These are phyloP conservation scores for Sanderia malayensis DNA, from an alignment of 30 jellyfish, hydroid and myxozoan genomes.

Conservation along the genomic window DNA sequence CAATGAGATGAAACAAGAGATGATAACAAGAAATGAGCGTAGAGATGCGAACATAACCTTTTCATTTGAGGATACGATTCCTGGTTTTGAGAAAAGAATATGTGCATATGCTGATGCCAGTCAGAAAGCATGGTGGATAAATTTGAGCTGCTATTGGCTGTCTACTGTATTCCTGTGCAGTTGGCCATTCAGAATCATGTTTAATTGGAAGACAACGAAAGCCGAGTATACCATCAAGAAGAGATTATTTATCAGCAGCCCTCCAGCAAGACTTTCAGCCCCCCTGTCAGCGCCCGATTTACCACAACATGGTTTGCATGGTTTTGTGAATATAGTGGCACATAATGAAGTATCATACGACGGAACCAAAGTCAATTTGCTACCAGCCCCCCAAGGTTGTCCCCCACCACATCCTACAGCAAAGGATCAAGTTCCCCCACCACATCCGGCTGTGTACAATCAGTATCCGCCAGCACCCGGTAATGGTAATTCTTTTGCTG, in stretches of 20 bases:
- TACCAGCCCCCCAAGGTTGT: not conserved
- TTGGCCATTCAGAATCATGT: conserved; percentile 45
- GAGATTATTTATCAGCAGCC: conserved; percentile 1
- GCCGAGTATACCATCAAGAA: conserved; percentile 37
- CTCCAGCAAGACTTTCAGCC: not conserved
- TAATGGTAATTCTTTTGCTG: too few relatives aligned
- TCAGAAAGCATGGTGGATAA: conserved; percentile 50
- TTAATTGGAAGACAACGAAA: conserved; percentile 35
- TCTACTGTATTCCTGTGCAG: conserved; percentile 26
- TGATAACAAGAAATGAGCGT: conserved; percentile 38
- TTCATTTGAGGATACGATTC: conserved; percentile 2
- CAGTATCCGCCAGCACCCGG: too few relatives aligned
- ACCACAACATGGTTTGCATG: not conserved
- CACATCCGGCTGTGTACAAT: too few relatives aligned
- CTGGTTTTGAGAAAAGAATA: conserved; percentile 48
- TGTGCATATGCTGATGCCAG: conserved; percentile 42
- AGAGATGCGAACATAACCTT: conserved; percentile 38
- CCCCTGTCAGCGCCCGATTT: not conserved
- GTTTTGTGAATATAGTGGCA: not conserved
- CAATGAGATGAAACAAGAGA: conserved; percentile 15
- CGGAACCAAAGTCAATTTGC: not conserved
- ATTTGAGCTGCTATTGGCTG: conserved; percentile 29
- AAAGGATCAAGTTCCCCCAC: too few relatives aligned
- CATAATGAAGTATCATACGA: not conserved
- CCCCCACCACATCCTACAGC: too few relatives aligned